Conservation (phyloP, 2,797 vertebrate genomes). For the Hipposideros larvatus region DNA sequence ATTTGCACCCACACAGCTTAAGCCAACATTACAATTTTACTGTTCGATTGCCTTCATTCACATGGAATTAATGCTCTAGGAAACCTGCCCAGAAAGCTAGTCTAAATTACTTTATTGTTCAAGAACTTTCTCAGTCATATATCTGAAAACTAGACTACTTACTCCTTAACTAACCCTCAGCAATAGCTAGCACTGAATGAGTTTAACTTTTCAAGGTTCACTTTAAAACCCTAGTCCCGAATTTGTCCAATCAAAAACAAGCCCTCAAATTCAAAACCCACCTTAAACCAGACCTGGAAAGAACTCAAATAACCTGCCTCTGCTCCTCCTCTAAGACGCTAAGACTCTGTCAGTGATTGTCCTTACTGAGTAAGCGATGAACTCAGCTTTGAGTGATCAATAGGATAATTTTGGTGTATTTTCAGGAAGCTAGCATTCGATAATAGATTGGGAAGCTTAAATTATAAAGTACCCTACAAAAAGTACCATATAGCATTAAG, state of each 20-base stretch:
- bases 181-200: neutral
- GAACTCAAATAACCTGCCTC: neutral
- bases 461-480: neutral
- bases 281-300: neutral
- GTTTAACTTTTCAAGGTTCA: neutral
- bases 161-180: neutral
- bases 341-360: no score
- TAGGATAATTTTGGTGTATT: neutral
- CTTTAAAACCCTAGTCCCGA: neutral
- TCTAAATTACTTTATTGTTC: neutral
- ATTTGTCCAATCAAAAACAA: neutral
- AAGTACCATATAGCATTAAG: neutral
- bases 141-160: constrained; percentile 14
- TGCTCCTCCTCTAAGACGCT: neutral
- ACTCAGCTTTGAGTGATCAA: neutral
- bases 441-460: neutral
- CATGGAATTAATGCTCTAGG: neutral
- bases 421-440: constrained; percentile 20
- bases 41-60: neutral
- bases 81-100: neutral
- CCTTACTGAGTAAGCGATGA: neutral
- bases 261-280: neutral
- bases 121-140: neutral
- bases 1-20: neutral
- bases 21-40: neutral